These are phyloP conservation scores for Caenorhabditis afra DNA, from an alignment of 2,888 invertebrate species.

Conservation along the genomic window DNA sequence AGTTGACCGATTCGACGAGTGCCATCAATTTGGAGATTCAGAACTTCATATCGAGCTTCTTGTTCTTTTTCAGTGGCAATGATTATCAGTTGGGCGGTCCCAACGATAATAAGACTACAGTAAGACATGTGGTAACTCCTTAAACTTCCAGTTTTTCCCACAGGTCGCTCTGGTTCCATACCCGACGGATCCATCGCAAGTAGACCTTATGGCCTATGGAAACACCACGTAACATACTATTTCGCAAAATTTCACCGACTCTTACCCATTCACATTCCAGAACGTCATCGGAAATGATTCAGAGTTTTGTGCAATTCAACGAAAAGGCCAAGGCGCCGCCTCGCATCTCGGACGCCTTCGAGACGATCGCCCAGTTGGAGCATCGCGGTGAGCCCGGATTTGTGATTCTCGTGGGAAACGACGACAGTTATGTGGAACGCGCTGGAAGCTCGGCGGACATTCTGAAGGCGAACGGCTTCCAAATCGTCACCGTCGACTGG, in stretches of 20 bases:
- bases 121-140: not conserved
- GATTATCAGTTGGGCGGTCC: not conserved
- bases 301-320: not conserved
- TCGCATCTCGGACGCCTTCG: conserved; percentile 1
- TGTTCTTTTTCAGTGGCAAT: conserved; percentile 3
- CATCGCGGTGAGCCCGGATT: not conserved
- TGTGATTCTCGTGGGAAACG: conserved; percentile 5
- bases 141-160: not conserved
- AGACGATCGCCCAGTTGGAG: not conserved
- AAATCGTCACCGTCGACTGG: conserved; percentile 1
- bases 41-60: not conserved
- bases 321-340: not conserved
- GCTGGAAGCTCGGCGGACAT: not conserved
- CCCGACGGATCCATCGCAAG: not conserved
- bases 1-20: not conserved
- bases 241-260: not conserved
- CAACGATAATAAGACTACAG: not conserved
- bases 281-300: not conserved
- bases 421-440: not conserved
- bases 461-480: conserved; percentile 2
- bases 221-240: not conserved
- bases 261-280: not conserved
- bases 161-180: conserved; percentile 2
- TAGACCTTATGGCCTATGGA: conserved; percentile 4
- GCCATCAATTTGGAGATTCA: not conserved